phyloP scores from a whole-genome alignment of 2,113 vertebrate genomes.

The Halcyon senegalensis region DNA sequence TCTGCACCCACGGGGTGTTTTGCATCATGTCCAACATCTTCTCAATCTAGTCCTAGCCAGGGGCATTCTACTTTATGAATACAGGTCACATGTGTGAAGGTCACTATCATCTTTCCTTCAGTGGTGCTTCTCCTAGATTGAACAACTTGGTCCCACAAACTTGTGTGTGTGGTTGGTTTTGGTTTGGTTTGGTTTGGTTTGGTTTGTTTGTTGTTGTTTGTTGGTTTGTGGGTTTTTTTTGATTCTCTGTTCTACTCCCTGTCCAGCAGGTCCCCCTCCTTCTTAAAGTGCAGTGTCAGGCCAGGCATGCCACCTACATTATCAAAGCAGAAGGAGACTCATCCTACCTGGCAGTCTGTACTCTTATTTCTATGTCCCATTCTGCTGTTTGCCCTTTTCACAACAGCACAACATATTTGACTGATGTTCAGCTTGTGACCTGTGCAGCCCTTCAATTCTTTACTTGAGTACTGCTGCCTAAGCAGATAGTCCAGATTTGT shows the following conservation, averaged over 20 bases:
- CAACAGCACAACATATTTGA: not conserved
- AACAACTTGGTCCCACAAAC: not conserved
- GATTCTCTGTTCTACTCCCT: not conserved
- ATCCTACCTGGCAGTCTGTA: not conserved
- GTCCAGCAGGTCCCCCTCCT: not conserved
- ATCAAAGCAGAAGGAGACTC: not conserved
- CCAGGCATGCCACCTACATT: fast-evolving
- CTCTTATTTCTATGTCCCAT: not conserved
- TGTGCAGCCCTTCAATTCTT: not conserved
- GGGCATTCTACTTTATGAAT: not conserved
- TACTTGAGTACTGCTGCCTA: not conserved
- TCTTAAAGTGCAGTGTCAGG: not conserved
- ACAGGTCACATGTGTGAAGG: not conserved
- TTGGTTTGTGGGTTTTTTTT: not conserved
- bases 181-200: not conserved
- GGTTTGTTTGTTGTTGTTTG: not conserved
- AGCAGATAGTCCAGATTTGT: not conserved
- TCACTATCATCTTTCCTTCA: not conserved
- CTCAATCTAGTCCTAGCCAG: not conserved
- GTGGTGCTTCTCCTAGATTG: not conserved
- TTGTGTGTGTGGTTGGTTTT: not conserved
- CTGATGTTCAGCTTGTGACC: not conserved
- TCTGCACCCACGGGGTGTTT: not conserved
- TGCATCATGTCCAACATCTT: not conserved
- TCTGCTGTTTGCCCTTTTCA: not conserved